A percentile compares a stretch with the other conserved stretches of the same genome.
Conservation (phyloP, 2,797 vertebrate genomes). For the Anas georgica region DNA sequence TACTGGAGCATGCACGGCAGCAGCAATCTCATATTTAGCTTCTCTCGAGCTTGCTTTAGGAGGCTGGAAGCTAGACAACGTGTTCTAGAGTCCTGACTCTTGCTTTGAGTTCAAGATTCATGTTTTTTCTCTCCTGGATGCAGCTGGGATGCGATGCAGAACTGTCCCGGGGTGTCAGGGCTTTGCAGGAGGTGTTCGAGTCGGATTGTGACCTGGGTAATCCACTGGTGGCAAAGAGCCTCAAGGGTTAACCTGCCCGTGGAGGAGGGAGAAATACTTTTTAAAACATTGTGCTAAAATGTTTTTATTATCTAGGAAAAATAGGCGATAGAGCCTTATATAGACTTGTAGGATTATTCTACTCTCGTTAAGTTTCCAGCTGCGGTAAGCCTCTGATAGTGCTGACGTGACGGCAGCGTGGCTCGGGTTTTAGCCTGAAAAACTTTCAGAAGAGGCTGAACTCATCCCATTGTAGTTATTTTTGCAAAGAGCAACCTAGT, state of each 20-base stretch:
- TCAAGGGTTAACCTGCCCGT: neutral
- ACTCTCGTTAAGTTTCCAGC: neutral
- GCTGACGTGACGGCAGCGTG: neutral
- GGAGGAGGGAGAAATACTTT: neutral
- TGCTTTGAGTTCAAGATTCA: neutral
- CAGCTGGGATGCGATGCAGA: neutral
- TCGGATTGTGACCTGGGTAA: accelerated
- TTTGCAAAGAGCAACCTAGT: neutral
- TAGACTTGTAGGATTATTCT: neutral
- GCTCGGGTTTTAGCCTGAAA: neutral
- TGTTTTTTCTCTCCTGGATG: neutral
- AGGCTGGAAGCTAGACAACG: neutral
- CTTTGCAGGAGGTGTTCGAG: neutral
- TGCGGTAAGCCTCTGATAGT: neutral
- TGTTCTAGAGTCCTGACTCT: neutral
- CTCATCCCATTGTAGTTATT: neutral
- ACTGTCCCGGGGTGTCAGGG: neutral
- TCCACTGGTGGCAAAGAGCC: neutral
- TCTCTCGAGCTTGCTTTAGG: neutral
- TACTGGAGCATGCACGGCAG: accelerated
- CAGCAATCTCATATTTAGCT: neutral
- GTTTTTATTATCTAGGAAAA: neutral
- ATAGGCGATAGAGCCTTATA: neutral
- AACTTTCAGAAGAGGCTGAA: neutral
- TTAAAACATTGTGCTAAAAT: neutral